Conservation (phyloP, 2,113 vertebrate species). For the Hemichromis elongatus region DNA sequence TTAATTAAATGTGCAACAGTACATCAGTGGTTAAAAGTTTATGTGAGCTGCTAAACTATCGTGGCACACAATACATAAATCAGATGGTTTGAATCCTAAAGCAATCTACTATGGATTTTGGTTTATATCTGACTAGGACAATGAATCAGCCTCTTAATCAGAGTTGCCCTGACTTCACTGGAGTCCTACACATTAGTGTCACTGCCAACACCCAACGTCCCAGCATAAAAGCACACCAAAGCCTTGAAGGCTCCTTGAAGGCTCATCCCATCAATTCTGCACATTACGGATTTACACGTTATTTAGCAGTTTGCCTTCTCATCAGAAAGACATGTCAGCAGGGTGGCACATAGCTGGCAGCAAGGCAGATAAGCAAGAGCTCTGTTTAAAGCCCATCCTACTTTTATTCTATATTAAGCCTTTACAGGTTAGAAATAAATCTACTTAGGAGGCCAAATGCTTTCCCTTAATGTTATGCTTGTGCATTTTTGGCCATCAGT, state of each 20-base stretch:
- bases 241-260: conserved; percentile 1
- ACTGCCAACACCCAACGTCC: neutral
- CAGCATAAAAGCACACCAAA: conserved; percentile 14
- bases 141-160: neutral
- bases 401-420: conserved; percentile 41
- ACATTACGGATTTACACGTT: conserved; percentile 40
- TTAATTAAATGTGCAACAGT: neutral
- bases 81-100: neutral
- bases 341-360: neutral
- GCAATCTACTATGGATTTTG: neutral
- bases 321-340: conserved; percentile 16
- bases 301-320: conserved; percentile 22
- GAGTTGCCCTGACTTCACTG: neutral
- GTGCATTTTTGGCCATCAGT: neutral
- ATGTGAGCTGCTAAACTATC: neutral
- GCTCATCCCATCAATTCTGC: conserved; percentile 22
- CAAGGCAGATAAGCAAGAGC: conserved; percentile 13
- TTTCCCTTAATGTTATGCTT: neutral
- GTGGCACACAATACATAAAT: neutral
- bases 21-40: neutral
- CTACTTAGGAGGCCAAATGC: neutral
- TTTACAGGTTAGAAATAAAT: conserved; percentile 33
- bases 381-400: conserved; percentile 36
- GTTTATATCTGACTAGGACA: neutral
- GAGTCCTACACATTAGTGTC: neutral